These are phyloP conservation scores for Gymnosoma rotundatum DNA, from an alignment of 2,888 invertebrate species.

Conservation along the genomic window DNA sequence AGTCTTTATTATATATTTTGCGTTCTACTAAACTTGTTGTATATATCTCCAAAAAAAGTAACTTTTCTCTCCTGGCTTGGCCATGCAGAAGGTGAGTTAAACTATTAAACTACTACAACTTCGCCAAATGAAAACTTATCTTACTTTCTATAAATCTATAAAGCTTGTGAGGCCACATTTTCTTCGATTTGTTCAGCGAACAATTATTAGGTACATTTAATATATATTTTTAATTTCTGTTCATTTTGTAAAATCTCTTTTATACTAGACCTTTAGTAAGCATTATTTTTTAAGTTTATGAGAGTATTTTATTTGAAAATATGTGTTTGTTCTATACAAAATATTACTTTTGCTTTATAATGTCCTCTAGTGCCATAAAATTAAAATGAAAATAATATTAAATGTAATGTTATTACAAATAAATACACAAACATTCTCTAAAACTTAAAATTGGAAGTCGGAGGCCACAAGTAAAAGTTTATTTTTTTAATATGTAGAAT, in stretches of 20 bases:
- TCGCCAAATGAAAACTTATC: too few species aligned
- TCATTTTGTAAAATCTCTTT: not conserved
- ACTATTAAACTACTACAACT: too few species aligned
- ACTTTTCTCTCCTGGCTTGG: too few species aligned
- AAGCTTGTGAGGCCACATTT: too few species aligned
- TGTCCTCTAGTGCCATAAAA: conserved; percentile 78
- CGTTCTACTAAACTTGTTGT: too few species aligned
- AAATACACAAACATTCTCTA: conserved; percentile 8
- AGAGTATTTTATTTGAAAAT: conserved; percentile 49
- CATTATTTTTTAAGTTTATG: conserved; percentile 17
- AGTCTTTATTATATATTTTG: too few species aligned
- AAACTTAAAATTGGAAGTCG: not conserved
- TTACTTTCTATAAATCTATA: too few species aligned
- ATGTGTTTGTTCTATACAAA: conserved; percentile 52
- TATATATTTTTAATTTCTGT: not conserved
- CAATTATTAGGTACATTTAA: too few species aligned
- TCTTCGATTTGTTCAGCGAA: too few species aligned
- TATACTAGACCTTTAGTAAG: conserved; percentile 20
- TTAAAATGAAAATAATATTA: conserved; percentile 77
- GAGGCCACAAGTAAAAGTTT: conserved; percentile 4
- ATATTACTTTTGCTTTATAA: conserved; percentile 72
- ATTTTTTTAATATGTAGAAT: conserved; percentile 16
- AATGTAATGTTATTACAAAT: conserved; percentile 74
- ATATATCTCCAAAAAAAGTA: too few species aligned
- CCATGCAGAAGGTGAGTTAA: too few species aligned